Conservation (phyloP, 1,140 invertebrate species). For the Cyclina sinensis region DNA sequence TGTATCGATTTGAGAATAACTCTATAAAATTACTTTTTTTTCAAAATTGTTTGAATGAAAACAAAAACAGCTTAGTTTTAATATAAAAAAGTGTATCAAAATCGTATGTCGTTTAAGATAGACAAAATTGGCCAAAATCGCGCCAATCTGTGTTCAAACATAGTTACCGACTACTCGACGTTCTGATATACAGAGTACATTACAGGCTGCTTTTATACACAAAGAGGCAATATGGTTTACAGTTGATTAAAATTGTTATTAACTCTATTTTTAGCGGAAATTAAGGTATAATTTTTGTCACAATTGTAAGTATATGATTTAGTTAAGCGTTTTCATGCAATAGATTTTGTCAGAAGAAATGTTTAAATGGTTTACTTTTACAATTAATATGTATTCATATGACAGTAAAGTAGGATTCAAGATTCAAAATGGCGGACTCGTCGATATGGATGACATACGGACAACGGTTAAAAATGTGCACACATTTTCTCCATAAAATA, state of each 20-base stretch:
- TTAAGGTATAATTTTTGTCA: constrained; percentile 19
- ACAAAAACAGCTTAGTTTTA: background rate
- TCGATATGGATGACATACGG: constrained; percentile 17
- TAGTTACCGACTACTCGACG: background rate
- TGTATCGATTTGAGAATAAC: background rate
- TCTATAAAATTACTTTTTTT: background rate
- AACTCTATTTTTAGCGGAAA: background rate
- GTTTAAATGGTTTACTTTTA: constrained; percentile 1
- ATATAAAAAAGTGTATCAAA: background rate
- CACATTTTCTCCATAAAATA: constrained; percentile 6
- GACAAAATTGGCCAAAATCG: background rate
- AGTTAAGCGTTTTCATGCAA: background rate
- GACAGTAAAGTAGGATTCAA: constrained; percentile 11
- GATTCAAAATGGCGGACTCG: constrained; percentile 45
- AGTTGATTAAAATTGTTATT: constrained; percentile 27
- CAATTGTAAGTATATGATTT: constrained; percentile 15
- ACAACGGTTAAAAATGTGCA: background rate
- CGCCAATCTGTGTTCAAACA: constrained; percentile 22
- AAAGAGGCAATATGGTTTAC: constrained; percentile 31
- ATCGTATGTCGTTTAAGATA: background rate
- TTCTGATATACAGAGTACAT: background rate
- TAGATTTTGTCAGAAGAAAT: background rate
- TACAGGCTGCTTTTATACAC: constrained; percentile 38
- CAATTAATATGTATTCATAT: constrained; percentile 42
- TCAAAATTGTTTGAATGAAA: no score